Base-by-base conservation (phyloP, 2,113 vertebrate genomes). In the Chauna torquata region DNA sequence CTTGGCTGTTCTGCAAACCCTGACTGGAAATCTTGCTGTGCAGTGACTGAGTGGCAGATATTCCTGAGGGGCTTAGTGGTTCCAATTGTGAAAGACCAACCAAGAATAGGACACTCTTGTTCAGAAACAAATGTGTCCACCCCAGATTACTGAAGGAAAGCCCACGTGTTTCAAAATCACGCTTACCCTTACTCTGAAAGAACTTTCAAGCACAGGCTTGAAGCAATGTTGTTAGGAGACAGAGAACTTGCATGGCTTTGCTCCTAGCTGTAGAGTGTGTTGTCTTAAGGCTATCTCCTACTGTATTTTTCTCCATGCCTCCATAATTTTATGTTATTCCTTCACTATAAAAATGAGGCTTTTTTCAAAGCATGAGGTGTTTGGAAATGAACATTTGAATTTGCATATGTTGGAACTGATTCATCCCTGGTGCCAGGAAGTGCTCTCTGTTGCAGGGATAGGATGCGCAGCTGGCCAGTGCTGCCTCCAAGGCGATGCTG, bases 381-480 rank as follows among this genome's bases (percentile, higher is more conserved):
- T 95, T 94, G 82, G 91, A 94, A 95, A 68, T 75, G 87, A 96
- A 85, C 28, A 32, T 94, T 86, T 94, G 75, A 88, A 91, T 96
- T 90, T 93, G 75, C 84, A 91, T 97, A 54, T 95, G 78, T 90
- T 95, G 84, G 89, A 94, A 92, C 75, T 86, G 91, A 88, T 94
- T 94, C 94, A 91, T 96, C 59, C 18, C 64, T 83, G 71, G 71
- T 96, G 89, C 89, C 89, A 94, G 91, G 87, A 95, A 95, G 58
- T 28, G 22, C 91, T 95, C 68, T 90, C 13, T 83, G 82, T 64
- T 68, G 88, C 5, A 8, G 85, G 68, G 71, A 91, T 75, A 82
- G 79, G 82, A 80, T 96, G 82, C 94, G 93, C 95, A 97, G 89
- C 96, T 96, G 96, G 94, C 80, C 6, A 8, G 84, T 88, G 78